phyloP scores from a whole-genome alignment of 2,113 vertebrate species.

The Mesitornis unicolor region DNA sequence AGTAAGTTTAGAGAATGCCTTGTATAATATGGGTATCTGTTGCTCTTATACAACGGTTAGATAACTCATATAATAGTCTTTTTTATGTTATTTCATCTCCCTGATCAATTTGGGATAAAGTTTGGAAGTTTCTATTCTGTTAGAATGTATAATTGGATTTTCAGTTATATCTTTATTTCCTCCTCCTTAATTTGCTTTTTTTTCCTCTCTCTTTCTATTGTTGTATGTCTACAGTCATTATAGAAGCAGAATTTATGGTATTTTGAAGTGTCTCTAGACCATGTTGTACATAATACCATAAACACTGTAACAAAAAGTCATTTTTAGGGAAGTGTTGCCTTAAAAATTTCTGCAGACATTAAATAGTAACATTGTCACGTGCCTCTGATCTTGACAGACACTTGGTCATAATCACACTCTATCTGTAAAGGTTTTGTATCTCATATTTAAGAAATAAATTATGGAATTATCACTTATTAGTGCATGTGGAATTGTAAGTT shows the following conservation, averaged over 20 bases:
- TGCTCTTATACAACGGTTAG: not conserved
- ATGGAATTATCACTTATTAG: not conserved
- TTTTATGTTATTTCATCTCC: constrained; percentile 23
- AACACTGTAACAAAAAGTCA: not conserved
- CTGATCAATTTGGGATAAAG: constrained; percentile 27
- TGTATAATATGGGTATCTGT: not conserved
- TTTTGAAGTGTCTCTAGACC: not conserved
- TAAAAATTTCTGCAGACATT: not conserved
- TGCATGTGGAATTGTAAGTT: not conserved
- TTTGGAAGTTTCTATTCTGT: constrained; percentile 21
- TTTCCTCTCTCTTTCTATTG: not conserved
- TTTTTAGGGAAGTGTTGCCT: not conserved
- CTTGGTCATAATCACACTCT: not conserved
- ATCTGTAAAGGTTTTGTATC: not conserved
- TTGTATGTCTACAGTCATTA: not conserved
- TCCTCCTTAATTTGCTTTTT: not conserved
- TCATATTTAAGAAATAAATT: not conserved
- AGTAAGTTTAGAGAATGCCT: not conserved
- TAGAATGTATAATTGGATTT: not conserved
- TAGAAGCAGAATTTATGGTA: not conserved
- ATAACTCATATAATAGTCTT: not conserved
- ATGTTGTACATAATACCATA: not conserved
- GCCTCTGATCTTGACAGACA: not conserved
- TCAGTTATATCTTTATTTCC: not conserved
- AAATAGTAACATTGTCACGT: not conserved